Percentiles rank a stretch among this genome's conserved stretches.
phyloP scores from a whole-genome alignment of 92 coral and sea anemone species.

The Montipora capitata region DNA sequence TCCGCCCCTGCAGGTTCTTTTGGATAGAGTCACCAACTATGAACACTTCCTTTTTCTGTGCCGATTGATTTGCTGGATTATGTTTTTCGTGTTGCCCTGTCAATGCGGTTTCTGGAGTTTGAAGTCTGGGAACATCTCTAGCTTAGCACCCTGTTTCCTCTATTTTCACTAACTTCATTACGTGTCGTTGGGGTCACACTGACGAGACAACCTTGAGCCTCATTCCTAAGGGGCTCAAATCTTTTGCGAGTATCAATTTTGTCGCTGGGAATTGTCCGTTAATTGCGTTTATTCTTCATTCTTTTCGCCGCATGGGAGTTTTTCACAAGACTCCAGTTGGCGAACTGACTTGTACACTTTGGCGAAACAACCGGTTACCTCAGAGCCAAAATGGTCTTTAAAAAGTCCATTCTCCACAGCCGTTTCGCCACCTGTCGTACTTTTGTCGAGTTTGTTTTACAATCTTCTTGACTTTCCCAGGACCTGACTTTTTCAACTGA shows the following conservation, averaged over 20 bases:
- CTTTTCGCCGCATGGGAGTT: too few relatives aligned
- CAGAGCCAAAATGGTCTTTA: too few relatives aligned
- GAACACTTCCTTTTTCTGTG: background rate
- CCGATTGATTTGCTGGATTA: background rate
- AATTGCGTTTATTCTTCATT: too few relatives aligned
- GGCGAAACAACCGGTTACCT: too few relatives aligned
- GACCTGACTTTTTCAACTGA: too few relatives aligned
- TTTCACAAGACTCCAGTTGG: too few relatives aligned
- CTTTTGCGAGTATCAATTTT: background rate
- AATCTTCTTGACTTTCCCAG: too few relatives aligned
- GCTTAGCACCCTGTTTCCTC: constrained; percentile 6
- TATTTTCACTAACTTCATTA: background rate
- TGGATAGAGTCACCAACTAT: constrained; percentile 20
- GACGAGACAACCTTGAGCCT: background rate
- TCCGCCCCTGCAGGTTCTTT: constrained; percentile 23
- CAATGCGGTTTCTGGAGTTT: background rate
- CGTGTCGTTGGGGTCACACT: background rate
- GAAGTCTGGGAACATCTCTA: constrained; percentile 14
- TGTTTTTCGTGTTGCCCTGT: background rate
- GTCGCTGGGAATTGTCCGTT: too few relatives aligned
- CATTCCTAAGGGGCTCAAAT: constrained; percentile 24
- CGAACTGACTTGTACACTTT: too few relatives aligned
- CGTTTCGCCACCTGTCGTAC: too few relatives aligned
- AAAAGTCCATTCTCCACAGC: too few relatives aligned
- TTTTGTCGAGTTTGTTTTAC: too few relatives aligned